Evolutionary conservation across 2,797 vertebrate species (phyloP).

Genomic region (Pangasius macronema): DNA sequence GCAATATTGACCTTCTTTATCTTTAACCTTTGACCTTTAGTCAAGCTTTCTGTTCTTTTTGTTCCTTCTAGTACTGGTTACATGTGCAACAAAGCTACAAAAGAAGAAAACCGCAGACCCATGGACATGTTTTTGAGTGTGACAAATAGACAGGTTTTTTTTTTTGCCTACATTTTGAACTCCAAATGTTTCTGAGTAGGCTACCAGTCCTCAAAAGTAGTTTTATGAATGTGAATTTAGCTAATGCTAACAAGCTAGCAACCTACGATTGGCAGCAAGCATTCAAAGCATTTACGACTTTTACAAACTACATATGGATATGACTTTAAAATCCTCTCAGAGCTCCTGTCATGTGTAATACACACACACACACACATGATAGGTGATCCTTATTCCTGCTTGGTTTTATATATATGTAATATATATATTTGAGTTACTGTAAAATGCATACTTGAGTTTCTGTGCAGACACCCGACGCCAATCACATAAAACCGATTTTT

Average conservation of each 20-base stretch:
- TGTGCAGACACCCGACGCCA: too few species aligned
- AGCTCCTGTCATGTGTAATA: not conserved
- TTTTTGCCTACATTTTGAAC: not conserved
- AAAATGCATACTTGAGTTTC: too few species aligned
- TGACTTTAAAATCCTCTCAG: not conserved
- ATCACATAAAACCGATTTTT: too few species aligned
- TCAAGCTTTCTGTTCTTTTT: constrained; percentile 15
- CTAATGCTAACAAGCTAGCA: not conserved
- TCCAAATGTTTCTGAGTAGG: not conserved
- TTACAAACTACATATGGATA: not conserved
- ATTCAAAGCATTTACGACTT: not conserved
- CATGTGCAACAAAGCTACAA: not conserved
- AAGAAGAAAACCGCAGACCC: not conserved
- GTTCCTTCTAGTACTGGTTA: constrained; percentile 7
- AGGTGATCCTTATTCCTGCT: not conserved
- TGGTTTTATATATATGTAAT: not conserved
- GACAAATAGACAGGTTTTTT: not conserved
- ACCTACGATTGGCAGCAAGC: not conserved
- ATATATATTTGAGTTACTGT: too few species aligned
- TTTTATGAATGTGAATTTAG: not conserved
- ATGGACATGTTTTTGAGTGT: not conserved
- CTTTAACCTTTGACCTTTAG: constrained; percentile 40
- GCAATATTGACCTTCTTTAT: constrained; percentile 27
- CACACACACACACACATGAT: too few species aligned
- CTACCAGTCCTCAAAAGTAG: not conserved